Percentiles rank a stretch among this genome's conserved stretches.
Evolutionary conservation across 2,113 vertebrate species (phyloP).

Genomic region (Bujurquina vittata): DNA sequence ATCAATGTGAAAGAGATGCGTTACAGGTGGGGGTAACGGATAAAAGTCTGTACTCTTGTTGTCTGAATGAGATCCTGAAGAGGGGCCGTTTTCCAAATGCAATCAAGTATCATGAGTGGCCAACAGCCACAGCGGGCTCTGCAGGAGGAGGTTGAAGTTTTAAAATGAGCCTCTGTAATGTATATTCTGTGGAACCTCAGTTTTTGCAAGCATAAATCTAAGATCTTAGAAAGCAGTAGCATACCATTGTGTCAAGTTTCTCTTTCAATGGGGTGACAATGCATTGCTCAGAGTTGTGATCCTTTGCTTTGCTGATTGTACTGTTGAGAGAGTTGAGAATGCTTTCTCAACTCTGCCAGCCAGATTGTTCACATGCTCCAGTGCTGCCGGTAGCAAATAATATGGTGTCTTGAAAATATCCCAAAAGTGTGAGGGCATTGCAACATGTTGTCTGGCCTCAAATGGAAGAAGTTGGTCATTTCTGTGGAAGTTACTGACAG

Average conservation of each 20-base stretch:
- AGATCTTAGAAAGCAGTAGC: not conserved
- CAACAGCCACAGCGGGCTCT: not conserved
- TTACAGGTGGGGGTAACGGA: not conserved
- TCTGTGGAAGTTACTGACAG: not conserved
- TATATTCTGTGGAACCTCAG: not conserved
- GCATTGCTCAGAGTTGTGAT: not conserved
- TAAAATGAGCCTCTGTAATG: not conserved
- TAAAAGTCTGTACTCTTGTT: conserved; percentile 19
- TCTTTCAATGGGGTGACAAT: not conserved
- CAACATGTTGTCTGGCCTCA: not conserved
- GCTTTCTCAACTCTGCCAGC: not conserved
- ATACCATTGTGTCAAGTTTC: not conserved
- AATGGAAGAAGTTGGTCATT: not conserved
- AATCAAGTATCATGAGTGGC: conserved; percentile 6
- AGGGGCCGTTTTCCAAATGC: not conserved
- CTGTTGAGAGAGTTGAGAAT: not conserved
- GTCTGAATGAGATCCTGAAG: conserved; percentile 10
- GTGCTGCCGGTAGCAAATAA: not conserved
- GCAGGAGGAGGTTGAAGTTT: not conserved
- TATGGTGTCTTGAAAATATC: not conserved
- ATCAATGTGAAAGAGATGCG: conserved; percentile 26
- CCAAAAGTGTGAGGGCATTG: not conserved
- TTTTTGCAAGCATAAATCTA: not conserved
- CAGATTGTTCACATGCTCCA: not conserved
- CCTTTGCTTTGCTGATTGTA: not conserved